phyloP scores from a whole-genome alignment of 2,888 invertebrate species.

The Mamestra brassicae region DNA sequence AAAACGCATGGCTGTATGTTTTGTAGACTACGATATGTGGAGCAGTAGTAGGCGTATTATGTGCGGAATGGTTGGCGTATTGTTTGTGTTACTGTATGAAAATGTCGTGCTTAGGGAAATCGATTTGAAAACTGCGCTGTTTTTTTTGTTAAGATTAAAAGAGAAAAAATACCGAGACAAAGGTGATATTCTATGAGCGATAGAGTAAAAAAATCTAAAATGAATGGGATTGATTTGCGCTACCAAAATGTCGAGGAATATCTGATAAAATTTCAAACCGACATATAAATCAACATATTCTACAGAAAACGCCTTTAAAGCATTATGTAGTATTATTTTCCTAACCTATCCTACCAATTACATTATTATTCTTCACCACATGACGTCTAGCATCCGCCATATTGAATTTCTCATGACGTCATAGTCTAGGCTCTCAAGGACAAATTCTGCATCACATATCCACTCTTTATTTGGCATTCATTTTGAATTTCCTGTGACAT shows the following conservation, averaged over 20 bases:
- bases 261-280: background rate
- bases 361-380: conserved; percentile 1
- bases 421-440: conserved; percentile 34
- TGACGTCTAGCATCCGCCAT: conserved; percentile 32
- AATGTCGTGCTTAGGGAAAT: background rate
- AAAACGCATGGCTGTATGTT: conserved; percentile 43
- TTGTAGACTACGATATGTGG: conserved; percentile 27
- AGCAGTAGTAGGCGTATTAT: conserved; percentile 15
- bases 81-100: background rate
- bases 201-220: too few relatives aligned
- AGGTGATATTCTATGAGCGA: too few relatives aligned
- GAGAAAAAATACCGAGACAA: too few relatives aligned
- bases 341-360: conserved; percentile 37
- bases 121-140: too few relatives aligned
- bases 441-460: conserved; percentile 24
- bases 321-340: background rate
- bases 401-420: conserved; percentile 29
- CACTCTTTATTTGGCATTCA: conserved; percentile 8
- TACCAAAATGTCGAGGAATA: too few relatives aligned
- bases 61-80: background rate
- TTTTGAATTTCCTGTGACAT: conserved; percentile 34
- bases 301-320: background rate
- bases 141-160: too few relatives aligned
- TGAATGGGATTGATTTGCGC: too few relatives aligned
- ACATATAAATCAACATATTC: background rate